Conservation (phyloP, 64 coral and sea anemone genomes). For the Stichodactyla helianthus region DNA sequence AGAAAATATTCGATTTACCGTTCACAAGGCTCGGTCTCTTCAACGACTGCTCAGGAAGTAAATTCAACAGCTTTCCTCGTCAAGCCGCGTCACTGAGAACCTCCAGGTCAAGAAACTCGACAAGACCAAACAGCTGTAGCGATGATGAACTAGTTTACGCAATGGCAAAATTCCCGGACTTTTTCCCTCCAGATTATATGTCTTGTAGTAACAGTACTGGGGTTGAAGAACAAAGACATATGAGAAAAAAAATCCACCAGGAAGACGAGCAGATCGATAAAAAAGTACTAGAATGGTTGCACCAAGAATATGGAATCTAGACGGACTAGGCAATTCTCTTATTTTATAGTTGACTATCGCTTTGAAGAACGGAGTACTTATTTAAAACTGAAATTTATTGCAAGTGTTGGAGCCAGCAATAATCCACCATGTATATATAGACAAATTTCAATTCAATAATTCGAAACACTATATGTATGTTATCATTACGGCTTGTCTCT, state of each 20-base stretch:
- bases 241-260: not conserved
- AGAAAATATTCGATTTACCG: not conserved
- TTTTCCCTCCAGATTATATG: not conserved
- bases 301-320: constrained; percentile 3
- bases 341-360: not conserved
- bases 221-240: not conserved
- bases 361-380: not conserved
- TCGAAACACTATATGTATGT: too few relatives aligned
- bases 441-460: too few relatives aligned
- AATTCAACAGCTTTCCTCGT: not conserved
- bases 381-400: not conserved
- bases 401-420: too few relatives aligned
- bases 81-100: not conserved
- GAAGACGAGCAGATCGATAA: not conserved
- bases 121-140: not conserved
- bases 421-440: too few relatives aligned
- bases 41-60: not conserved
- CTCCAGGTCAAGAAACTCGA: not conserved
- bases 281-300: not conserved
- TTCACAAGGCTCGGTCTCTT: not conserved
- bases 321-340: not conserved
- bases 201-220: not conserved
- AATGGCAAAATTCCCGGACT: constrained; percentile 8
- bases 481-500: too few relatives aligned
- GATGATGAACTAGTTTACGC: constrained; percentile 11